phyloP scores from a whole-genome alignment of 2,797 vertebrate genomes.

The Anguilla obscura region DNA sequence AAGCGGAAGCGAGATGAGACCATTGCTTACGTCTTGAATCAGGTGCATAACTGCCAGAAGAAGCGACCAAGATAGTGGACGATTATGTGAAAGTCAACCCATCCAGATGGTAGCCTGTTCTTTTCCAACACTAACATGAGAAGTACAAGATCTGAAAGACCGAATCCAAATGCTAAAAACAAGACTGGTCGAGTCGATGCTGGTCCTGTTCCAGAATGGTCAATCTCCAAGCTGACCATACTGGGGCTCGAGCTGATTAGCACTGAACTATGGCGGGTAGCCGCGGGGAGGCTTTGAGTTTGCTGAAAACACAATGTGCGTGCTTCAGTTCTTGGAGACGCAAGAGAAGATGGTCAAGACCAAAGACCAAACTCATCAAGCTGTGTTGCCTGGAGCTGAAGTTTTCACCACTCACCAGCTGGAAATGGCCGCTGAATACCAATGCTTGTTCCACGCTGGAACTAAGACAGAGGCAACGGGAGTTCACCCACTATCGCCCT shows the following conservation, averaged over 20 bases:
- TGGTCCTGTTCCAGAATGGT: slow-evolving; percentile 7
- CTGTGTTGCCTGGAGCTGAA: background rate
- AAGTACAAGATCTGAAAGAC: background rate
- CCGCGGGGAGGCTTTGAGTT: background rate
- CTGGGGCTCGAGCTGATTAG: background rate
- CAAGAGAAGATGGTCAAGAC: background rate
- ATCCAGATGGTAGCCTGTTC: background rate
- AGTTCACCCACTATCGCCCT: background rate
- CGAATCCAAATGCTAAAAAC: background rate
- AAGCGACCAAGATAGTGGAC: background rate
- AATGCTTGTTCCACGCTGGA: background rate
- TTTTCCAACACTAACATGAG: background rate
- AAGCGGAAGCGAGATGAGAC: background rate
- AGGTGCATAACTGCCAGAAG: background rate
- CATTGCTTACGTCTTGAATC: slow-evolving; percentile 2
- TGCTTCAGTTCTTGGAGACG: background rate
- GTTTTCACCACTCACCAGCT: background rate
- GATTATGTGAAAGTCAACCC: background rate
- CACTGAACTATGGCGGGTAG: background rate
- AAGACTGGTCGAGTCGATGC: background rate
- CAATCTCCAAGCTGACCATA: background rate
- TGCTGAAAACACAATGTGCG: background rate
- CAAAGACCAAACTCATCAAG: slow-evolving; percentile 12
- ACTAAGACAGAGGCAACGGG: background rate
- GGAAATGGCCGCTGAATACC: background rate